Percentiles rank a stretch among this genome's conserved stretches.
phyloP scores from a whole-genome alignment of 2,888 invertebrate genomes.

The Lycaena phlaeas region DNA sequence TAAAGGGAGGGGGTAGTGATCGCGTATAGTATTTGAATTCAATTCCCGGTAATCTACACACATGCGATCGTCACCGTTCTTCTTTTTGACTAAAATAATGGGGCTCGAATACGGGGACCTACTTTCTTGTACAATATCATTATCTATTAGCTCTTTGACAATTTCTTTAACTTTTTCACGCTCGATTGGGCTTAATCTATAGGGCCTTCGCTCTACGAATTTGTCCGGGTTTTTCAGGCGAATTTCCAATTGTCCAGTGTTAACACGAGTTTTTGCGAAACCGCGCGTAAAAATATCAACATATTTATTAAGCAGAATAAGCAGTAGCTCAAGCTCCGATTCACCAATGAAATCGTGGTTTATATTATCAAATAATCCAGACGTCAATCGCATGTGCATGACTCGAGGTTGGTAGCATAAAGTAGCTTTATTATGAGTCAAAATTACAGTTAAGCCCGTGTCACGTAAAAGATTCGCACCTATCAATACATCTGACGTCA shows the following conservation, averaged over 20 bases:
- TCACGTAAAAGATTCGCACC: conserved; percentile 12
- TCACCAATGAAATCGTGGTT: conserved; percentile 9
- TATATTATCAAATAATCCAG: conserved; percentile 10
- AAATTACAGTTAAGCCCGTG: conserved; percentile 10
- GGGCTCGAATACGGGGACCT: conserved; percentile 18
- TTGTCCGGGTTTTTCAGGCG: conserved; percentile 10
- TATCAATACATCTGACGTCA: conserved; percentile 10
- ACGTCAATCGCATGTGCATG: conserved; percentile 8
- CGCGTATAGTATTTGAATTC: conserved; percentile 19
- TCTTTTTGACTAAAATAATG: conserved; percentile 16
- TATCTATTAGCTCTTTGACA: conserved; percentile 11
- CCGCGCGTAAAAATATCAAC: conserved; percentile 10
- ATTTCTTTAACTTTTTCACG: conserved; percentile 13
- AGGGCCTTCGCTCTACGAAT: conserved; percentile 11
- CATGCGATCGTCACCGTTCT: conserved; percentile 24
- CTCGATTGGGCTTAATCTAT: conserved; percentile 9
- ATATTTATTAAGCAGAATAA: conserved; percentile 11
- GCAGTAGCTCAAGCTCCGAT: conserved; percentile 5
- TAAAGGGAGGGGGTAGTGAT: conserved; percentile 20
- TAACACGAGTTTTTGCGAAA: conserved; percentile 9
- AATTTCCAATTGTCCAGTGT: conserved; percentile 10
- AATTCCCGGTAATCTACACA: conserved; percentile 22
- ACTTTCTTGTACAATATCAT: conserved; percentile 14
- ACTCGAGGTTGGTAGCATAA: not conserved
- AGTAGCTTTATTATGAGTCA: conserved; percentile 10